Percentiles rank a stretch among this genome's conserved stretches.
phyloP scores from a whole-genome alignment of 2,113 vertebrate species.

The Patagioenas fasciata region DNA sequence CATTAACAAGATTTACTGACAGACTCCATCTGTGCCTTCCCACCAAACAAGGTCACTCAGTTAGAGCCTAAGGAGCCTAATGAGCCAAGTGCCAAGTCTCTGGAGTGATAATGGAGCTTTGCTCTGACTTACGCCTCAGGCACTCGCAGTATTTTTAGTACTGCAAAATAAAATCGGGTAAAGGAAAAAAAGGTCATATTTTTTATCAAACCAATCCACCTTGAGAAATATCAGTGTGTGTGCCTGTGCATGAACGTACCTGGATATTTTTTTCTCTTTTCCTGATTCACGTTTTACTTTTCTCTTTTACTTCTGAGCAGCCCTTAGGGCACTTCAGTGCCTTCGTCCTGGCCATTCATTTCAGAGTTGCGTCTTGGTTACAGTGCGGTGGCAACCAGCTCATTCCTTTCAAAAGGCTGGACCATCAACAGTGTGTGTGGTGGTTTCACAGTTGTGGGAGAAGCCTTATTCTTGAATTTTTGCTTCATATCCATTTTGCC shows the following conservation, averaged over 20 bases:
- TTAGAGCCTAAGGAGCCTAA: constrained; percentile 69
- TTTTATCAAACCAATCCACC: constrained; percentile 61
- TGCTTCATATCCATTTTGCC: background rate
- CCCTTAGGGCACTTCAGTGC: background rate
- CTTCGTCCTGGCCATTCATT: background rate
- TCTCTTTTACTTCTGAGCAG: background rate
- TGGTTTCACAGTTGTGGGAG: background rate
- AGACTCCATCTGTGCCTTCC: constrained; percentile 81
- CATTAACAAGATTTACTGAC: constrained; percentile 84
- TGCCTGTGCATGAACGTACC: background rate
- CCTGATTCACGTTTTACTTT: constrained; percentile 30
- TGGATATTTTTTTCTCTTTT: constrained; percentile 1
- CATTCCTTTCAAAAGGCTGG: background rate
- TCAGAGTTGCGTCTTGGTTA: background rate
- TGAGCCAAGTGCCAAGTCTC: constrained; percentile 74
- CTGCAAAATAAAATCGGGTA: constrained; percentile 68
- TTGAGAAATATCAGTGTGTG: constrained; percentile 56
- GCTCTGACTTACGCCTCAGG: constrained; percentile 73
- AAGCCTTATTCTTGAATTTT: background rate
- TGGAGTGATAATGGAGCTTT: constrained; percentile 70
- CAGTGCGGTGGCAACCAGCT: background rate
- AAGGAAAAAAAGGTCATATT: constrained; percentile 68
- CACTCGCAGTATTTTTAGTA: constrained; percentile 73
- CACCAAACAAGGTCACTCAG: constrained; percentile 80
- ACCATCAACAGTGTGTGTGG: background rate